Evolutionary conservation across 2,113 vertebrate genomes (phyloP), one percentile per base, ranked within the genome.

Genomic region (Chloebia gouldiae): DNA sequence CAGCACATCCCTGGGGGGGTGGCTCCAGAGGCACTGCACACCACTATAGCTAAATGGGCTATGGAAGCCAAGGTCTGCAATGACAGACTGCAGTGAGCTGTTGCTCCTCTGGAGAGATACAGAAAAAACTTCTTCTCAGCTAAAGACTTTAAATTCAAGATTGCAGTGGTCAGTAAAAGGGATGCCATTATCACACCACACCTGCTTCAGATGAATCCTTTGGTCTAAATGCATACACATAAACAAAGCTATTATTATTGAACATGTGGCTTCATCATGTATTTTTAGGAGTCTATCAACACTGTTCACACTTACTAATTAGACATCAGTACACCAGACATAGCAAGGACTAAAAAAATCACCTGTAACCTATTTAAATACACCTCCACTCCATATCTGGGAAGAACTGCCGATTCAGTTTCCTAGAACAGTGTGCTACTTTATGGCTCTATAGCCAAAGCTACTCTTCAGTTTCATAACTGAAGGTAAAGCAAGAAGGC

Each of bases 151-250:
- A 78, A 90, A 83, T 33, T 60, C 54, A 81, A 49, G 50, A 31
- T 31, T 96, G 71, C 27, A 80, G 14, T 93, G 96, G 95, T 96
- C 94, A 96, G 96, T 92, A 60, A 94, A 96, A 97, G 93, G 88
- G 92, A 96, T 19, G 44, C 14, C 44, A 40, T 31, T 23, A 85
- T 71, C 24, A 56, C 16, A 77, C 11, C 37, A 53, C 20, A 47
- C 45, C 21, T 63, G 68, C 24, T 73, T 59, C 69, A 86, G 40
- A 60, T 1, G 5, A 81, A 90, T 37, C 11, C 24, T n/a, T 23
- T 71, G 25, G n/a, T 18, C 71, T 83, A 56, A 81, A 82, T 14
- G 20, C 10, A 10, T 9, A 49, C 13, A 45, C 8, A 51, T 15
- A 56, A 16, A 92, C 9, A 90, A 40, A 68, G 35, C 30, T 77